Evolutionary conservation across 2,797 vertebrate genomes (phyloP).

Genomic region (Sebastes kiyomatsui): DNA sequence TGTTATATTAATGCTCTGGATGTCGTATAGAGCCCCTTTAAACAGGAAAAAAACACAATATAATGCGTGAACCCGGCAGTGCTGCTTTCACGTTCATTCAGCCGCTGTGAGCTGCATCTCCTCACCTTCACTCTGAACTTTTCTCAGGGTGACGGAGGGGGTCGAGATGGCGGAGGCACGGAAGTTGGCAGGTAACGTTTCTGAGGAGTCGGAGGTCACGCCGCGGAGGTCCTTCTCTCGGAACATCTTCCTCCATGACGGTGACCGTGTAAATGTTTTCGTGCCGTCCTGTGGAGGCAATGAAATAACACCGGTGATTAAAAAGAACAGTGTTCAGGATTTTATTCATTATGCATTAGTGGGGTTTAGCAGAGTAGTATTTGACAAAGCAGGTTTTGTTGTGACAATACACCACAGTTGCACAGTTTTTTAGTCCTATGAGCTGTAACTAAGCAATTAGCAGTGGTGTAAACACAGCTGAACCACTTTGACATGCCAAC

Average conservation of each 20-base stretch:
- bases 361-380: conserved; percentile 26
- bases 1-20: no score
- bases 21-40: not conserved
- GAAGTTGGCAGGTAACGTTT: conserved; percentile 94
- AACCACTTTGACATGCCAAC: conserved; percentile 35
- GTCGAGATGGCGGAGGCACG: conserved; percentile 91
- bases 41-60: not conserved
- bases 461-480: conserved; percentile 69
- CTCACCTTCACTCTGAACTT: conserved; percentile 93
- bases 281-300: conserved; percentile 83
- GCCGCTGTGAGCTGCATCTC: not conserved
- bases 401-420: conserved; percentile 38
- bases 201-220: conserved; percentile 91
- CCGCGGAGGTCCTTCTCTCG: conserved; percentile 93
- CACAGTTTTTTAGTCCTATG: conserved; percentile 40
- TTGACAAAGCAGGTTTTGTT: conserved; percentile 50
- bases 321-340: conserved; percentile 1
- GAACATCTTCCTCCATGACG: conserved; percentile 96
- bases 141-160: conserved; percentile 90
- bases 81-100: not conserved
- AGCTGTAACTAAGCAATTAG: conserved; percentile 66
- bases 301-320: conserved; percentile 21
- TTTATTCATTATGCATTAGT: conserved; percentile 32
- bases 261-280: conserved; percentile 93
- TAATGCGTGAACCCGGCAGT: not conserved